phyloP scores from a whole-genome alignment of 2,797 vertebrate genomes.

The Dryobates pubescens region DNA sequence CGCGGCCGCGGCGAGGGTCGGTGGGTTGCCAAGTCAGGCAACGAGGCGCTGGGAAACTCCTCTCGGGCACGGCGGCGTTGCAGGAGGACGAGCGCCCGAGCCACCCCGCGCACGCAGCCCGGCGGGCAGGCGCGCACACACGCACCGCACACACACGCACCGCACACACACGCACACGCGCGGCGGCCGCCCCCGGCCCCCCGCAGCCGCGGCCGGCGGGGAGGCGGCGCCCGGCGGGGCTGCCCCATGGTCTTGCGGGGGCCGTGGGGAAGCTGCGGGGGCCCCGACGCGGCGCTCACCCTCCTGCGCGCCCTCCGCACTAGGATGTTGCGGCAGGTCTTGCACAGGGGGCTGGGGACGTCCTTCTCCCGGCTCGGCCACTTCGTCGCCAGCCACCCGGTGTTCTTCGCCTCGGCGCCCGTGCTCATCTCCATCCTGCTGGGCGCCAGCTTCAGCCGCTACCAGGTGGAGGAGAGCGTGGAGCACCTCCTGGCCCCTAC shows the following conservation, averaged over 20 bases:
- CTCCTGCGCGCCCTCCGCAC: conserved; percentile 85
- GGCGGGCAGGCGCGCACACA: background rate
- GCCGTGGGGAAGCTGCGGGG: conserved; percentile 88
- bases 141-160: background rate
- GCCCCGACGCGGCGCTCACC: conserved; percentile 80
- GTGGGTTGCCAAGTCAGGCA: conserved; percentile 62
- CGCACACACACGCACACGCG: background rate
- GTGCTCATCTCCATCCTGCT: conserved; percentile 95
- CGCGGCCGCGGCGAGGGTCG: background rate
- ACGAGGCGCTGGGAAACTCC: conserved; percentile 60
- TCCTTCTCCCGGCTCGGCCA: conserved; percentile 93
- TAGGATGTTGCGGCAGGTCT: conserved; percentile 98
- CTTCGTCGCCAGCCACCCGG: conserved; percentile 95
- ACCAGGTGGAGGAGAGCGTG: conserved; percentile 94
- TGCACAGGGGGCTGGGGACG: conserved; percentile 93
- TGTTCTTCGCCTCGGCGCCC: conserved; percentile 95
- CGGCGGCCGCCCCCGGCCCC: conserved; percentile 31
- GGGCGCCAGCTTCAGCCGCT: conserved; percentile 96
- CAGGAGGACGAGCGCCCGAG: conserved; percentile 37
- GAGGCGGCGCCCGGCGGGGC: conserved; percentile 60
- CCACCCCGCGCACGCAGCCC: background rate
- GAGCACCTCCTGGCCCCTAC: conserved; percentile 94
- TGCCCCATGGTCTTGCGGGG: conserved; percentile 88
- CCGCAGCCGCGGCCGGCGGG: conserved; percentile 40
- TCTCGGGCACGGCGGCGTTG: conserved; percentile 43